Conservation (phyloP, 1,140 invertebrate genomes). For the Diabrotica undecimpunctata region DNA sequence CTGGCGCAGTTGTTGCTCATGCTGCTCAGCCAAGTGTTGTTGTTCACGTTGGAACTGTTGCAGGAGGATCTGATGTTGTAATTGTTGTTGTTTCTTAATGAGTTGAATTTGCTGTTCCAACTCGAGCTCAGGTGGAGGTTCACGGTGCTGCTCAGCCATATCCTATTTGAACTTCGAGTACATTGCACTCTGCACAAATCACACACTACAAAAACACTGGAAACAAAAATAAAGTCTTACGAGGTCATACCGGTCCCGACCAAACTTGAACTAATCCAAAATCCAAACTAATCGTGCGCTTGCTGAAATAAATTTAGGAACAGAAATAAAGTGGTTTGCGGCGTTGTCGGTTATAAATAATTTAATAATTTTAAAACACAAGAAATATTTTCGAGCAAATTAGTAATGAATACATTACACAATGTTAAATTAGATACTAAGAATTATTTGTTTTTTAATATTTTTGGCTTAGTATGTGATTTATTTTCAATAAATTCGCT, state of each 20-base stretch:
- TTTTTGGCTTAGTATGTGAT: too few relatives aligned
- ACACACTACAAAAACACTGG: constrained; percentile 13
- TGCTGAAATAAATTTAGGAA: constrained; percentile 1
- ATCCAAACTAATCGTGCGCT: constrained; percentile 9
- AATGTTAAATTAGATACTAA: too few relatives aligned
- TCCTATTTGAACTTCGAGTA: constrained; percentile 17
- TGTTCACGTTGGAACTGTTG: constrained; percentile 69
- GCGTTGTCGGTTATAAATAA: background rate
- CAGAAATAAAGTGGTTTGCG: background rate
- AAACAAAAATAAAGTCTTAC: constrained; percentile 4
- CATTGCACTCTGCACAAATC: constrained; percentile 10
- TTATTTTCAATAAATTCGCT: too few relatives aligned
- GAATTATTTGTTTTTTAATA: too few relatives aligned
- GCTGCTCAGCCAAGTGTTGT: constrained; percentile 66
- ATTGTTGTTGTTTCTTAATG: constrained; percentile 68
- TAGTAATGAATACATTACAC: too few relatives aligned
- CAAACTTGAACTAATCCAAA: background rate
- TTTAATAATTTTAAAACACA: too few relatives aligned
- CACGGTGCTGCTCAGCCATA: constrained; percentile 44
- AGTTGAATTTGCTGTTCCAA: constrained; percentile 49
- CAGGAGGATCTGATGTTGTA: constrained; percentile 67
- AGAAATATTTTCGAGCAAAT: too few relatives aligned
- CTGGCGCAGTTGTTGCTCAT: constrained; percentile 68
- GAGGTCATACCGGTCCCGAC: constrained; percentile 13
- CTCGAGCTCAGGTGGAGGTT: constrained; percentile 43